Evolutionary conservation across 2,113 vertebrate species (phyloP).

Genomic region (Centropristis striata): DNA sequence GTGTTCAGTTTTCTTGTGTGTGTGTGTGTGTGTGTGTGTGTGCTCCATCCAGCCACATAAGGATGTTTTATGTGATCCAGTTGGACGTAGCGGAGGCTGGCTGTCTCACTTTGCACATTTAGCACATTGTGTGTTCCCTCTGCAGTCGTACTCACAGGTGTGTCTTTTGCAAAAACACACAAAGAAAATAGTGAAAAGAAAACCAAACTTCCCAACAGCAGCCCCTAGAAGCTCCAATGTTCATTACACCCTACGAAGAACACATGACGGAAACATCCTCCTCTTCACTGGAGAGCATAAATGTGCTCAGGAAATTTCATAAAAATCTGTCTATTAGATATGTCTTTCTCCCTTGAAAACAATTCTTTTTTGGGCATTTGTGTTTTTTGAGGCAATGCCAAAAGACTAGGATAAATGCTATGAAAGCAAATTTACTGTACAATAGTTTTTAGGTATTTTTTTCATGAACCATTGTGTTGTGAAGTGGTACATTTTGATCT

Average conservation of each 20-base stretch:
- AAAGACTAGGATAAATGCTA: not conserved
- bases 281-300: not conserved
- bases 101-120: constrained; percentile 27
- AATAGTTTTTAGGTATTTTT: not conserved
- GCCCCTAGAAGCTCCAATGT: not conserved
- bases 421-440: too few species aligned
- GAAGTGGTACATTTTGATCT: not conserved
- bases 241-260: not conserved
- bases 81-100: constrained; percentile 35
- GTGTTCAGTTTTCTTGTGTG: not conserved
- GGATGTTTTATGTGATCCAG: constrained; percentile 39
- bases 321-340: not conserved
- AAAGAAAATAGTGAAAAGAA: not conserved
- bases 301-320: not conserved
- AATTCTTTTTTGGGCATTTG: too few species aligned
- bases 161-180: not conserved
- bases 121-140: constrained; percentile 31
- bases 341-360: too few species aligned
- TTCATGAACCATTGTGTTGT: not conserved
- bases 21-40: not conserved
- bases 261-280: not conserved
- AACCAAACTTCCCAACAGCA: not conserved
- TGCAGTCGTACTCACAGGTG: constrained; percentile 2
- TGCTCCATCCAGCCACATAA: constrained; percentile 27
- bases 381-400: not conserved